Evolutionary conservation across 2,888 invertebrate genomes (phyloP).

Genomic region (Polydrusus cervinus): DNA sequence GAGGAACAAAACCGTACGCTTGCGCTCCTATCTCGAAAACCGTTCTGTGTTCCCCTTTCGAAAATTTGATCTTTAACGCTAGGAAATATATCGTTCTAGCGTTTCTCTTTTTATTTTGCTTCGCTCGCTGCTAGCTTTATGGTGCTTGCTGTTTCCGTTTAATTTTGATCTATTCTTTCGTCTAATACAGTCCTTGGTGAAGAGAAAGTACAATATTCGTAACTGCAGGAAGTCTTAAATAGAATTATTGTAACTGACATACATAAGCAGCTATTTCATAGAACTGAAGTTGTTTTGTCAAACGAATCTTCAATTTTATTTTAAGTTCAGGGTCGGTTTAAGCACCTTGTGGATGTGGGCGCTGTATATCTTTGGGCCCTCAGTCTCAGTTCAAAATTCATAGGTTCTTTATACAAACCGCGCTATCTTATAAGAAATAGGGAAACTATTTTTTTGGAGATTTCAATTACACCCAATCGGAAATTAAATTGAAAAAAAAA

Average conservation of each 20-base stretch:
- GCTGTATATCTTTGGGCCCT: too few relatives aligned
- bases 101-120: slow-evolving; percentile 16
- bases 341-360: too few relatives aligned
- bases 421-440: too few relatives aligned
- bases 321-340: too few relatives aligned
- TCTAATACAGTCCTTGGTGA: slow-evolving; percentile 12
- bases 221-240: not conserved
- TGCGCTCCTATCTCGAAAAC: slow-evolving; percentile 8
- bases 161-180: not conserved
- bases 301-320: too few relatives aligned
- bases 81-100: slow-evolving; percentile 3
- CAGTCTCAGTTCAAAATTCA: too few relatives aligned
- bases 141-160: not conserved
- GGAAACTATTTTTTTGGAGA: too few relatives aligned
- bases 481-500: too few relatives aligned
- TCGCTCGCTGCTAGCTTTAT: not conserved
- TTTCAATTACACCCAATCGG: too few relatives aligned
- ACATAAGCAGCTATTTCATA: too few relatives aligned
- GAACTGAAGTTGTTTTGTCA: too few relatives aligned
- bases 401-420: too few relatives aligned
- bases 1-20: slow-evolving; percentile 11
- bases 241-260: not conserved
- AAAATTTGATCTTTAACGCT: slow-evolving; percentile 14
- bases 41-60: slow-evolving; percentile 1
- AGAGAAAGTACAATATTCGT: not conserved